phyloP scores from a whole-genome alignment of 2,113 vertebrate species.

The Otis tarda region DNA sequence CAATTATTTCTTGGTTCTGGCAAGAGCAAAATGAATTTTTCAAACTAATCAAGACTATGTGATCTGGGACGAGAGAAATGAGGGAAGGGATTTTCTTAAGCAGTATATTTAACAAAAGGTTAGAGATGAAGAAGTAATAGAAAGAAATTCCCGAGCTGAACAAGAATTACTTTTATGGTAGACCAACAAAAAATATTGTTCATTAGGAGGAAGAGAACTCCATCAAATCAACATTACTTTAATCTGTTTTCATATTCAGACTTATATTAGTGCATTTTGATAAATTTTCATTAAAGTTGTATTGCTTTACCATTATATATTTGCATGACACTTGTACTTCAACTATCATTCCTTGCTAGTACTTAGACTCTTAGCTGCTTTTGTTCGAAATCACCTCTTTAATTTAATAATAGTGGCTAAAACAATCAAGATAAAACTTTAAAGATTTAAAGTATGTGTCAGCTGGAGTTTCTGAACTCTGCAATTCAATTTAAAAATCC shows the following conservation, averaged over 20 bases:
- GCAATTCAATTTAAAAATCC: neutral
- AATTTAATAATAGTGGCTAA: neutral
- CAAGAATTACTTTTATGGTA: neutral
- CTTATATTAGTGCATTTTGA: neutral
- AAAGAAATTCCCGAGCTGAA: neutral
- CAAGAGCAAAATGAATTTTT: neutral
- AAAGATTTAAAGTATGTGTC: neutral
- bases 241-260: neutral
- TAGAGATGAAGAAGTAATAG: neutral
- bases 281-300: neutral
- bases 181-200: neutral
- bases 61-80: neutral
- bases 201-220: neutral
- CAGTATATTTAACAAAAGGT: neutral
- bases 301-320: neutral
- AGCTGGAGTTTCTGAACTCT: neutral
- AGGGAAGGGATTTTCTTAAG: neutral
- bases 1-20: neutral
- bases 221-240: neutral
- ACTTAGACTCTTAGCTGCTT: neutral
- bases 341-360: neutral
- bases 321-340: neutral
- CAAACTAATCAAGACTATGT: neutral
- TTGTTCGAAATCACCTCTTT: slow-evolving; percentile 18
- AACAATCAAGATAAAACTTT: neutral